Base-by-base conservation (phyloP, 2,888 invertebrate species). In the Nomada ruficornis region DNA sequence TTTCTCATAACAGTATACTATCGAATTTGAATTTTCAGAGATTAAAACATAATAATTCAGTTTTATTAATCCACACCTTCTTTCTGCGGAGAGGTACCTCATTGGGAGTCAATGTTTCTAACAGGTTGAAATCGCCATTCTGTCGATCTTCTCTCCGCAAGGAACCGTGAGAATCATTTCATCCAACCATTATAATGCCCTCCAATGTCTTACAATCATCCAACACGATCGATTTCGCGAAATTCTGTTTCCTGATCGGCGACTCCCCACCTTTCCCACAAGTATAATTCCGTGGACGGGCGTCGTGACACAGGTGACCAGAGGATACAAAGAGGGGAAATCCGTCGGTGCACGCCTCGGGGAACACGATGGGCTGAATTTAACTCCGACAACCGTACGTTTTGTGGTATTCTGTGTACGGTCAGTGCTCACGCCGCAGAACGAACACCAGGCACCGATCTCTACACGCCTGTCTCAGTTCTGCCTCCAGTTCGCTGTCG, bases 351-450 rank as follows among this genome's bases (percentile, higher is more conserved):
- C 85, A 89, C 87, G 90, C 86, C 87, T 91, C 90, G 89, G 80
- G 86, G 86, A 91, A 83, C 90, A 89, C 89, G 89, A 74, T 80
- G 88, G 89, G 89, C 88, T 89, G 90, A 90, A 91, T 91, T 91
- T 80, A 90, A 88, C 88, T 89, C 85, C 83, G 85, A 88, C 88
- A 82, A 89, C 86, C 87, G 90, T 89, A 89, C 88, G 88, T 88
- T 87, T 88, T 84, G 83, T 84, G 89, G 85, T 85, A 82, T 82
- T 84, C 89, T 62, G 82, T 83, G 82, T 87, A 92, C 90, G 91
- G 90, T 89, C 92, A 90, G 91, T 87, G 88, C 85, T 85, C 89
- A 87, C 77, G 63, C 80, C 71, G 86, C 80, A 84, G 84, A 88
- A 88, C 89, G 88, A 89, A 88, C 86, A 80, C 80, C 81, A 71